These are phyloP conservation scores for Turdus rufiventris DNA, from an alignment of 2,113 vertebrate species.

Conservation along the genomic window DNA sequence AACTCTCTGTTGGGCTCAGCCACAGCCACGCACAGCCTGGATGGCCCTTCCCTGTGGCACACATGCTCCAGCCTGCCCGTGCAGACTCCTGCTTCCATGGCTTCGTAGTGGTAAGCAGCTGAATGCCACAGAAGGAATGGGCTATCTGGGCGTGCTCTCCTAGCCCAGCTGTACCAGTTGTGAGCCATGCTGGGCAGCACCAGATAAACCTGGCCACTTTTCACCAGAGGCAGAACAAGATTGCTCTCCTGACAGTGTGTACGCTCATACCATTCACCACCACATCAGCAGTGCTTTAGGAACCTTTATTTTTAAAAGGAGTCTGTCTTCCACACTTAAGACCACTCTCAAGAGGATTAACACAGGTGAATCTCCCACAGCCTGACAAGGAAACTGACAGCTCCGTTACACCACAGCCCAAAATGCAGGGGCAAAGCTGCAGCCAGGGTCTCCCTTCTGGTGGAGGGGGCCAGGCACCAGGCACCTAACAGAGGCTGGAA, in stretches of 20 bases:
- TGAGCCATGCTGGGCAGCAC: neutral
- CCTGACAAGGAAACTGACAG: neutral
- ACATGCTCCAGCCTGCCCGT: rapidly evolving
- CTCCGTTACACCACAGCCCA: neutral
- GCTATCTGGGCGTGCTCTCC: neutral
- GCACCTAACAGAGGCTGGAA: neutral
- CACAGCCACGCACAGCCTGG: neutral
- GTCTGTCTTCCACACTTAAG: neutral
- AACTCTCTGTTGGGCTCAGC: neutral
- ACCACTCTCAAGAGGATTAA: neutral
- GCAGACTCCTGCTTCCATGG: neutral
- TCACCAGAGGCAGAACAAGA: neutral
- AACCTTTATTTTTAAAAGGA: slow-evolving; percentile 53
- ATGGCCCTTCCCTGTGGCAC: neutral
- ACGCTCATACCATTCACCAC: neutral
- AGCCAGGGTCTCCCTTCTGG: neutral
- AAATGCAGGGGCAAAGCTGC: neutral
- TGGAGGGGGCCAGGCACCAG: neutral
- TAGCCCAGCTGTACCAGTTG: rapidly evolving
- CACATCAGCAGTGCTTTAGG: neutral
- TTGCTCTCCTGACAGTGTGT: neutral
- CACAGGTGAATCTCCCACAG: neutral
- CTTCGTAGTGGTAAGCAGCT: neutral
- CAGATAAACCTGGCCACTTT: neutral
- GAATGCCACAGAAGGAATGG: neutral